Conservation (phyloP, 2,113 vertebrate genomes). For the Glaucidium brasilianum region DNA sequence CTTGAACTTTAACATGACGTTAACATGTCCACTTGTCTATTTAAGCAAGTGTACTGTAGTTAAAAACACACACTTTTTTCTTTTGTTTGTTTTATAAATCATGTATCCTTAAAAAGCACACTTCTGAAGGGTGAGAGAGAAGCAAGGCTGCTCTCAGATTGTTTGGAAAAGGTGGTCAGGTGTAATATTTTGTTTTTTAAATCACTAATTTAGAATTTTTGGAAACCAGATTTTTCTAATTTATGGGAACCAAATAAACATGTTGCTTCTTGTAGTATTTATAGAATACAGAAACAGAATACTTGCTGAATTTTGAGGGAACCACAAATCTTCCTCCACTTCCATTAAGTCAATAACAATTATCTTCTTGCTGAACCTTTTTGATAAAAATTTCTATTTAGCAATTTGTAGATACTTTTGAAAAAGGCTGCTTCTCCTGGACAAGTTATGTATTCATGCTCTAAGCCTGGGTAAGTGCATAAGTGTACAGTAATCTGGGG, state of each 20-base stretch:
- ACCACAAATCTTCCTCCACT: constrained; percentile 58
- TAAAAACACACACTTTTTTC: background rate
- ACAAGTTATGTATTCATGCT: background rate
- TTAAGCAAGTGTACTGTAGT: constrained; percentile 54
- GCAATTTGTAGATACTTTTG: constrained; percentile 65
- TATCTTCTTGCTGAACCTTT: constrained; percentile 62
- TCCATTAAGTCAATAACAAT: constrained; percentile 37
- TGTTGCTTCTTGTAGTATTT: constrained; percentile 60
- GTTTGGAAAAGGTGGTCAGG: constrained; percentile 38
- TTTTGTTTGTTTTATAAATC: constrained; percentile 43
- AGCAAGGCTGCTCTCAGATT: constrained; percentile 33
- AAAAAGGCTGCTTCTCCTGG: constrained; percentile 60
- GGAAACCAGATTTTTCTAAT: constrained; percentile 74
- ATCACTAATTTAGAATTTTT: constrained; percentile 60
- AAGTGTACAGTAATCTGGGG: background rate
- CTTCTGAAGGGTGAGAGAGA: constrained; percentile 51
- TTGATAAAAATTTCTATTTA: constrained; percentile 76
- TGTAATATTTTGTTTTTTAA: constrained; percentile 63
- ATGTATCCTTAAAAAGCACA: constrained; percentile 74
- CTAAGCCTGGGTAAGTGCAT: constrained; percentile 13
- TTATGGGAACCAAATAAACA: constrained; percentile 72
- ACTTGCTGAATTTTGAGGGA: constrained; percentile 69
- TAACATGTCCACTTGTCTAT: constrained; percentile 61
- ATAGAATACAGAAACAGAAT: constrained; percentile 64
- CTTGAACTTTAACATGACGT: constrained; percentile 67